A percentile compares a stretch with the other conserved stretches of the same genome.
phyloP scores from a whole-genome alignment of 1,140 invertebrate species.

The Neocloeon triangulifer region DNA sequence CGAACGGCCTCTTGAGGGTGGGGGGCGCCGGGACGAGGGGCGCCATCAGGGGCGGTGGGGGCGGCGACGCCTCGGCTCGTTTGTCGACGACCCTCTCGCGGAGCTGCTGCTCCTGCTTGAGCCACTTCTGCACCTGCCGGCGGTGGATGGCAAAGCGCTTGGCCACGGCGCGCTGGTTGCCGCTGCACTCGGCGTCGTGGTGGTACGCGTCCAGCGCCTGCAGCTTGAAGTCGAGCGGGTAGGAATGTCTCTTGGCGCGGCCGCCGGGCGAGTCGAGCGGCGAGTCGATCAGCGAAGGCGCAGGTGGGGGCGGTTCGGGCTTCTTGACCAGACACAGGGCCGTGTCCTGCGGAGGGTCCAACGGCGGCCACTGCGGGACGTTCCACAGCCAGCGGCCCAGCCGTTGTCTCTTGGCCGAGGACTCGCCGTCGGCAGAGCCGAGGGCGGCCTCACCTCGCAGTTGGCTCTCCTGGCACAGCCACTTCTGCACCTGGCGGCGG shows the following conservation, averaged over 20 bases:
- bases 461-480: constrained; percentile 28
- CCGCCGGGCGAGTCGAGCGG: constrained; percentile 2
- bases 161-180: constrained; percentile 12
- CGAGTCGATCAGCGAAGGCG: constrained; percentile 4
- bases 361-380: neutral
- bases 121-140: constrained; percentile 12
- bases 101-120: constrained; percentile 6
- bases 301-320: constrained; percentile 1
- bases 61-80: no score
- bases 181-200: constrained; percentile 10
- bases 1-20: no score
- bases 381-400: neutral
- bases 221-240: constrained; percentile 25
- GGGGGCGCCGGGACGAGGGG: no score
- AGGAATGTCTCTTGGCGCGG: constrained; percentile 10
- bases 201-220: constrained; percentile 25
- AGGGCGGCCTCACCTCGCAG: constrained; percentile 19
- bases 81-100: no score
- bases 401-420: constrained; percentile 7
- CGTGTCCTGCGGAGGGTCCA: constrained; percentile 9
- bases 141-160: constrained; percentile 11
- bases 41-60: no score
- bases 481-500: constrained; percentile 36
- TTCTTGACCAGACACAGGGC: constrained; percentile 13
- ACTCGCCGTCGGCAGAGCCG: constrained; percentile 18